These are phyloP conservation scores for Drepana arcuata DNA, from an alignment of 1,140 invertebrate genomes.

Conservation along the genomic window DNA sequence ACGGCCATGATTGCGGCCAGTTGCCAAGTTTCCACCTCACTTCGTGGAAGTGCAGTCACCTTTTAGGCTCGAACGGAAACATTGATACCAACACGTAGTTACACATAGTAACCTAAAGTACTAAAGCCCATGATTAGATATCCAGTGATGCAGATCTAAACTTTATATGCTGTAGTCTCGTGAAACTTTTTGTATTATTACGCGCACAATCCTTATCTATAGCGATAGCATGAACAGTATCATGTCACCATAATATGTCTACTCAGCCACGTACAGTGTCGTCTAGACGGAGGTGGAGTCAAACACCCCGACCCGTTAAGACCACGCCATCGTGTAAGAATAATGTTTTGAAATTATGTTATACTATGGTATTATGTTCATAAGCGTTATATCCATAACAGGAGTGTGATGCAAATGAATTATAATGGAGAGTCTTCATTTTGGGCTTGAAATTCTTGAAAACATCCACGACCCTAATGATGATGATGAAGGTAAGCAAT, in stretches of 20 bases:
- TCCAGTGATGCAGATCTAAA: too few species aligned
- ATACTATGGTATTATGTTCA: too few species aligned
- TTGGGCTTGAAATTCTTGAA: background rate
- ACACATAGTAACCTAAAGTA: too few species aligned
- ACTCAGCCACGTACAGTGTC: conserved; percentile 8
- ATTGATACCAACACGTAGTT: background rate
- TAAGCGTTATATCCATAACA: background rate
- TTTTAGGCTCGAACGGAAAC: conserved; percentile 26
- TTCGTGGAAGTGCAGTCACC: conserved; percentile 60
- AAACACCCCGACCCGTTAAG: conserved; percentile 5
- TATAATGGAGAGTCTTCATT: background rate
- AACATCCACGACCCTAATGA: background rate
- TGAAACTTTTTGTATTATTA: too few species aligned
- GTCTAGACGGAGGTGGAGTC: conserved; percentile 10
- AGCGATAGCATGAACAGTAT: background rate
- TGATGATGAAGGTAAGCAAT: background rate
- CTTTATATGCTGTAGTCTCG: too few species aligned
- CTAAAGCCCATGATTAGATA: too few species aligned
- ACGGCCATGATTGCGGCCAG: conserved; percentile 24
- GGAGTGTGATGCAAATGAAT: background rate
- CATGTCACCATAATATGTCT: conserved; percentile 2
- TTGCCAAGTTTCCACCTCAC: conserved; percentile 32
- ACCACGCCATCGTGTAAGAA: conserved; percentile 3
- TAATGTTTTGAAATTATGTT: background rate
- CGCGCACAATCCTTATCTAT: too few species aligned